These are phyloP conservation scores for Spilarctia lutea DNA, from an alignment of 2,888 invertebrate genomes.

Conservation along the genomic window DNA sequence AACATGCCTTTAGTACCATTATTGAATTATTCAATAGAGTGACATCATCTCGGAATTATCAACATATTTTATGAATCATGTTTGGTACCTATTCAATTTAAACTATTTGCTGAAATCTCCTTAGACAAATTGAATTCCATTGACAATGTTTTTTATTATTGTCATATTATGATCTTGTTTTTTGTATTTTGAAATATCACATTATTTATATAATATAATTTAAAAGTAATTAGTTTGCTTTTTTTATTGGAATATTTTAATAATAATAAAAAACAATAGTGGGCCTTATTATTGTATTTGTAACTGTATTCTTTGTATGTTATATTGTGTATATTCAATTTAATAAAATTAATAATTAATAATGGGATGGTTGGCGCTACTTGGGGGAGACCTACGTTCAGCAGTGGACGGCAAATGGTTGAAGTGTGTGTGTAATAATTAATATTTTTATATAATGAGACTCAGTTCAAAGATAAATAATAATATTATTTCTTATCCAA, in stretches of 20 bases:
- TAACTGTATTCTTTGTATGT: too few species aligned
- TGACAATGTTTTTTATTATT: background rate
- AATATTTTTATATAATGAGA: background rate
- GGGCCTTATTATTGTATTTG: background rate
- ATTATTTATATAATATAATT: too few species aligned
- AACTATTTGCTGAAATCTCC: background rate
- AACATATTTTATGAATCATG: conserved; percentile 8
- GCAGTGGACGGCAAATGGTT: too few species aligned
- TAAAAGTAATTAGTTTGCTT: background rate
- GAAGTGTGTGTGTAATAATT: too few species aligned
- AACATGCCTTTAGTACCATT: background rate
- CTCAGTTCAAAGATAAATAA: background rate
- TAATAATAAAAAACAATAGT: background rate
- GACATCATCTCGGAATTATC: conserved; percentile 7
- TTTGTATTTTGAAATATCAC: background rate
- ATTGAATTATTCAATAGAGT: background rate
- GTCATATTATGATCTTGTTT: background rate
- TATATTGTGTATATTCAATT: background rate
- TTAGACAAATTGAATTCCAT: background rate
- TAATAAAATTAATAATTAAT: background rate
- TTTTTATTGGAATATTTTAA: background rate
- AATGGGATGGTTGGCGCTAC: too few species aligned
- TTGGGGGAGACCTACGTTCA: too few species aligned
- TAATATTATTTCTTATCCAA: background rate
- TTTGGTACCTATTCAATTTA: background rate